Base-by-base conservation (phyloP, 2,797 vertebrate genomes). In the Oreochromis grahami region DNA sequence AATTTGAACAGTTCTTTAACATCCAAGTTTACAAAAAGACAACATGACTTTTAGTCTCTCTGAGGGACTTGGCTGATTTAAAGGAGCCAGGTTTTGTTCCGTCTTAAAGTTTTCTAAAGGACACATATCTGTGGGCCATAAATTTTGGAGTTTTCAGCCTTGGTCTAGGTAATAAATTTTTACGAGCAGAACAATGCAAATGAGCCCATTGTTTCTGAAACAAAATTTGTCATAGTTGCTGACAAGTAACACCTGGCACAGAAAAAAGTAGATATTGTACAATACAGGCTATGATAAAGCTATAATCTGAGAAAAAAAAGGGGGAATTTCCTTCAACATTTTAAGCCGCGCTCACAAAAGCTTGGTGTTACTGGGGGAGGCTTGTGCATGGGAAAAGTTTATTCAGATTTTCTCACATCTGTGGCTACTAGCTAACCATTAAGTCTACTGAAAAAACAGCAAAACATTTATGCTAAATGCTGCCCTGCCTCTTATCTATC, bases 161-260 rank as follows among this genome's bases (percentile, higher is more conserved):
- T 2, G 38, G 38, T 70, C 38, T 43, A 15, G 21, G 63, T 43
- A 26, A 70, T 70, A 15, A 7, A 43, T 68, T 43, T 9, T 15
- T 43, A 17, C 13, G 24, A 43, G 0, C 0, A 43, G 9, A 68
- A 26, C 8, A 68, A 43, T 68, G 21, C 38, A 70, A 45, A 70
- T 10, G 21, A 68, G 38, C 8, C 13, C 36, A 68, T 26, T 70
- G 13, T 45, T 70, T 15, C 8, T 1, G 13, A 45, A 70, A 43
- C 38, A 26, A 24, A 24, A 43, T 26, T 45, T 26, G 5, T 43
- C 21, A 17, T 26, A 14, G 65, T 24, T 43, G 14, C 65, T 26
- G 38, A 3, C 38, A 45, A 45, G 14, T 17, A 68, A 17, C 5
- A 70, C 21, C 38, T 43, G 36, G 7, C 21, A 1, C 65, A 43